These are phyloP conservation scores for Pocota personata DNA, from an alignment of 2,888 invertebrate species.

Conservation along the genomic window DNA sequence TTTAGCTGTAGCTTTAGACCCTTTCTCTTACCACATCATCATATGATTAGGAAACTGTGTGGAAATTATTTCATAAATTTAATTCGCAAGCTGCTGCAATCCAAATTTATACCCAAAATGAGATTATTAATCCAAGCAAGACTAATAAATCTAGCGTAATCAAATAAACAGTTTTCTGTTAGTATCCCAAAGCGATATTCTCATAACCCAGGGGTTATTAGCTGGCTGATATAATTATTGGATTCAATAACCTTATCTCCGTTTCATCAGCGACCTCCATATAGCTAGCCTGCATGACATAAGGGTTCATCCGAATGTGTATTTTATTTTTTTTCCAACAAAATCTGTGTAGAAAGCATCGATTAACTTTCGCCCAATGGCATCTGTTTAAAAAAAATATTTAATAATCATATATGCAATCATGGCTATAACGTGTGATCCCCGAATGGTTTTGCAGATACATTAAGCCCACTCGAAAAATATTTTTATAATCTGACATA, in stretches of 20 bases:
- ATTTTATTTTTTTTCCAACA: not conserved
- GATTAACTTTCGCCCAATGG: slow-evolving; percentile 58
- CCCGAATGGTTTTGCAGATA: not conserved
- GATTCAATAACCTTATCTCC: not conserved
- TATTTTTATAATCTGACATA: not conserved
- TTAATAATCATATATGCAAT: slow-evolving; percentile 23
- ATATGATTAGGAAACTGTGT: not conserved
- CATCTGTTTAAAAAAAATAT: slow-evolving; percentile 18
- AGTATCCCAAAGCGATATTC: slow-evolving; percentile 25
- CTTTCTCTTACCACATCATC: slow-evolving; percentile 8
- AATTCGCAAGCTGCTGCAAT: slow-evolving; percentile 25
- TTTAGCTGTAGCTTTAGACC: not conserved
- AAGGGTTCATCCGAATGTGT: not conserved
- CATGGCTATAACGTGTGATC: not conserved
- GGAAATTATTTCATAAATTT: slow-evolving; percentile 34
- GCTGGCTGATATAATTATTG: not conserved
- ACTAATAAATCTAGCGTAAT: not conserved
- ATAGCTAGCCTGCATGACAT: slow-evolving; percentile 16
- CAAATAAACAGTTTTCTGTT: not conserved
- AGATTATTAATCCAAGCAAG: not conserved
- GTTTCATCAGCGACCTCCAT: not conserved
- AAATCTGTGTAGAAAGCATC: slow-evolving; percentile 30
- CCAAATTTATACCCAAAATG: not conserved
- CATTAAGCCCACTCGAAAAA: not conserved
- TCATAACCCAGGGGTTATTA: slow-evolving; percentile 1